Evolutionary conservation across 23 tunicate genomes (phyloP), one percentile per base, ranked within the genome.

Genomic region (Diplosoma virens): DNA sequence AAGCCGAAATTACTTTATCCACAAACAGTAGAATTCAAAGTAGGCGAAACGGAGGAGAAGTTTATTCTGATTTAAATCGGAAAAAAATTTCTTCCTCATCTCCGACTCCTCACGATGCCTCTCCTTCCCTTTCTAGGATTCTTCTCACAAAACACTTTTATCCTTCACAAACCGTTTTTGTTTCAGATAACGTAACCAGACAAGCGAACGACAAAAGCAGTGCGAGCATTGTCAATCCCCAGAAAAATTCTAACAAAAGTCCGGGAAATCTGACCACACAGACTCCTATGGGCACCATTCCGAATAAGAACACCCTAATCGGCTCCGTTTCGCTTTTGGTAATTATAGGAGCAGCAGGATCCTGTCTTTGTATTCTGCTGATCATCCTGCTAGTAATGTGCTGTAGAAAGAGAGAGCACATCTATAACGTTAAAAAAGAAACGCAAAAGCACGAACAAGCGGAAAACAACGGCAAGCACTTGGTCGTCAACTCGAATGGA

Each of bases 321-420:
- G 67, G 75, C 6, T 41, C 80, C n/a, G 56, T 36, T 32, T 45
- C 72, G 36, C 72, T 84, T 5, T 74, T 88, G 20, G 82, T 82
- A n/a, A 77, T 79, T 1, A 77, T 76, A 14, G 86, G 76, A 27
- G 85, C 95, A 20, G 95, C 85, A 11, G 66, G 60, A 0, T 50
- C 50, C 30, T 54, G 77, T 29, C 76, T 73, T n/a, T 3, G 29
- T 16, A 9, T 82, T 22, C 30, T 82, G 29, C 3, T 73, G 24
- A 50, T 82, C 9, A 21, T 82, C 14, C 32, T 76, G 17, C 74
- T 58, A 16, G 61, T 82, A 67, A 69, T 68, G 48, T 77, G 80
- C 16, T 87, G 47, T 27, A 66, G 77, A 2, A 66, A 64, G 20
- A 68, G 84, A 61, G 84, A 89, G 27, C 53, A 66, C 4, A 54